These are phyloP conservation scores for Hirtodrosophila confusa DNA, from an alignment of 2,888 invertebrate species.

Conservation along the genomic window DNA sequence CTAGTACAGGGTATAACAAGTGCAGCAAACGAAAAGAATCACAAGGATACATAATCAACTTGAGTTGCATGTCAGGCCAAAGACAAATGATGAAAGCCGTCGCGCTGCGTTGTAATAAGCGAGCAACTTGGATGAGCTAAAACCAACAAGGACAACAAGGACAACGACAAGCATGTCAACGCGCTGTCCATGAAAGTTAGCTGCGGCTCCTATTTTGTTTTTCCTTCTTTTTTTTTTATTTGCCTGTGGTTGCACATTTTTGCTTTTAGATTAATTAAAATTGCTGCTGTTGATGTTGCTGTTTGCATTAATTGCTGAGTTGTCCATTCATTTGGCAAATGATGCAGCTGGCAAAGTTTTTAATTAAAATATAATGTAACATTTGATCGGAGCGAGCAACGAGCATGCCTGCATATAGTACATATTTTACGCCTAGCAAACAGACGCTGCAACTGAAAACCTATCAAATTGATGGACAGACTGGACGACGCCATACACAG, in stretches of 20 bases:
- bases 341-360: conserved; percentile 74
- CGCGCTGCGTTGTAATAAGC: conserved; percentile 37
- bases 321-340: conserved; percentile 74
- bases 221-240: conserved; percentile 9
- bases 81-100: conserved; percentile 65
- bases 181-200: conserved; percentile 61
- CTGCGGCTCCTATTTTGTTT: conserved; percentile 29
- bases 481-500: conserved; percentile 60
- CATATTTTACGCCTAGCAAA: conserved; percentile 36
- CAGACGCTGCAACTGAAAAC: conserved; percentile 54
- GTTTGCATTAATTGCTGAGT: conserved; percentile 66
- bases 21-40: neutral
- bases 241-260: conserved; percentile 54
- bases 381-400: conserved; percentile 59
- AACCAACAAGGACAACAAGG: conserved; percentile 27
- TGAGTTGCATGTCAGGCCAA: conserved; percentile 66
- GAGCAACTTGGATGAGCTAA: conserved; percentile 36
- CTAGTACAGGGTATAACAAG: conserved; percentile 17
- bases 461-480: conserved; percentile 68
- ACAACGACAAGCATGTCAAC: conserved; percentile 57
- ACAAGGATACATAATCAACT: conserved; percentile 58
- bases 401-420: conserved; percentile 17
- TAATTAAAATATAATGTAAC: conserved; percentile 75
- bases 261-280: conserved; percentile 76
- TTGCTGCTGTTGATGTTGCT: conserved; percentile 50